Percentiles rank a stretch among this genome's conserved stretches.
Conservation (phyloP, 2,113 vertebrate genomes). For the Oryzias woworae region DNA sequence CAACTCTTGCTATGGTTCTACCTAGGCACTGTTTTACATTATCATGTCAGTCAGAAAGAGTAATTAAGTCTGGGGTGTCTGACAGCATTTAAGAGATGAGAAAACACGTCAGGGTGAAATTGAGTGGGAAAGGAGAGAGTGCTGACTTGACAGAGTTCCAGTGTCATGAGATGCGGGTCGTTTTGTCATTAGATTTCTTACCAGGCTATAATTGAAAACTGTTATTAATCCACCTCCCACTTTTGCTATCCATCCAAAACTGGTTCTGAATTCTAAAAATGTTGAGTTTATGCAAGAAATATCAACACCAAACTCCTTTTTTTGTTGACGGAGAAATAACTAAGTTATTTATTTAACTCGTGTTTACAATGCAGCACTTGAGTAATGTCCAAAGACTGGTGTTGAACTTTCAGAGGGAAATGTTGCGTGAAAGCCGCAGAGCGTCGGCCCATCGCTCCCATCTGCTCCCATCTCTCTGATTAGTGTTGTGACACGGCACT, state of each 20-base stretch:
- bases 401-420: constrained; percentile 20
- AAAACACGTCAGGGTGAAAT: constrained; percentile 49
- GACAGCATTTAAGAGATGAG: constrained; percentile 58
- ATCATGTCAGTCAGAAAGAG: constrained; percentile 65
- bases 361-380: constrained; percentile 2
- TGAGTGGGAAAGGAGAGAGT: constrained; percentile 21
- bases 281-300: too few relatives aligned
- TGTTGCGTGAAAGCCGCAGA: constrained; percentile 11
- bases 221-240: too few relatives aligned
- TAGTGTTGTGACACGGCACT: constrained; percentile 40
- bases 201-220: too few relatives aligned
- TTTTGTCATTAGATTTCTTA: constrained; percentile 2
- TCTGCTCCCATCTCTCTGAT: constrained; percentile 33
- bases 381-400: constrained; percentile 14
- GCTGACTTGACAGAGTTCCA: constrained; percentile 29
- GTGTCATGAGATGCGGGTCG: neutral
- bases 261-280: too few relatives aligned
- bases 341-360: constrained; percentile 3
- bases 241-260: too few relatives aligned
- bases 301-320: too few relatives aligned
- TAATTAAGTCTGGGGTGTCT: constrained; percentile 61
- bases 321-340: too few relatives aligned
- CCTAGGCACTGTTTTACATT: constrained; percentile 69
- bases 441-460: constrained; percentile 42
- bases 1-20: constrained; percentile 69